phyloP scores from a whole-genome alignment of 1,140 invertebrate genomes.

The Zaprionus capensis region DNA sequence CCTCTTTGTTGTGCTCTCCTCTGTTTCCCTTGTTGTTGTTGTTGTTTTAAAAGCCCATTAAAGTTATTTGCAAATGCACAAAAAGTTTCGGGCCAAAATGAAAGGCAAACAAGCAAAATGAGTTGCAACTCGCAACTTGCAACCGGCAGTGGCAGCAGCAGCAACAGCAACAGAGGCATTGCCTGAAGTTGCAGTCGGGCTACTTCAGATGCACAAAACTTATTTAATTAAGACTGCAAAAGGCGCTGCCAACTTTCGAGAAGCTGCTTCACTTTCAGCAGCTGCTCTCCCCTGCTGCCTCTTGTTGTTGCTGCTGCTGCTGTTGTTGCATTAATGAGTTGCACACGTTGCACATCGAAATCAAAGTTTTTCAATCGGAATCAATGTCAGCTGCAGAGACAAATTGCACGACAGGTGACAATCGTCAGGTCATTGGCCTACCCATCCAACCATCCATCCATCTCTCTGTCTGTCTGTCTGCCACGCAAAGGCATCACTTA shows the following conservation, averaged over 20 bases:
- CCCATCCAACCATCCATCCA: background rate
- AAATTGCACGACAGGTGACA: slow-evolving; percentile 44
- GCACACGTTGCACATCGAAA: slow-evolving; percentile 20
- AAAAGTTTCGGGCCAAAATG: slow-evolving; percentile 35
- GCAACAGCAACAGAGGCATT: background rate
- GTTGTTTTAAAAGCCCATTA: slow-evolving; percentile 55
- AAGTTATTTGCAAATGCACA: slow-evolving; percentile 40
- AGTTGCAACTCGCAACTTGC: slow-evolving; percentile 31
- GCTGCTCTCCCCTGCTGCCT: background rate
- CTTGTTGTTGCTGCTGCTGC: background rate
- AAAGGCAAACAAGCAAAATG: slow-evolving; percentile 47
- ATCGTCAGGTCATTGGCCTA: slow-evolving; percentile 46
- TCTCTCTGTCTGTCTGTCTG: background rate
- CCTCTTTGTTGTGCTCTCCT: background rate
- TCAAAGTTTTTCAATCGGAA: slow-evolving; percentile 62
- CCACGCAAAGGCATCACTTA: background rate
- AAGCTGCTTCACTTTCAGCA: slow-evolving; percentile 13
- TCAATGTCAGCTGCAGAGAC: slow-evolving; percentile 68
- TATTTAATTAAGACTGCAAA: slow-evolving; percentile 73
- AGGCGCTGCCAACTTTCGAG: slow-evolving; percentile 47
- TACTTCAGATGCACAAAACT: slow-evolving; percentile 49
- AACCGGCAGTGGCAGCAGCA: slow-evolving; percentile 13
- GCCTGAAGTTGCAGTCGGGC: slow-evolving; percentile 21
- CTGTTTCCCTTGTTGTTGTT: slow-evolving; percentile 26
- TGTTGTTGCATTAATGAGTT: slow-evolving; percentile 67